A percentile compares a stretch with the other conserved stretches of the same genome.
Evolutionary conservation across 2,113 vertebrate species (phyloP).

Genomic region (Lampris incognitus): DNA sequence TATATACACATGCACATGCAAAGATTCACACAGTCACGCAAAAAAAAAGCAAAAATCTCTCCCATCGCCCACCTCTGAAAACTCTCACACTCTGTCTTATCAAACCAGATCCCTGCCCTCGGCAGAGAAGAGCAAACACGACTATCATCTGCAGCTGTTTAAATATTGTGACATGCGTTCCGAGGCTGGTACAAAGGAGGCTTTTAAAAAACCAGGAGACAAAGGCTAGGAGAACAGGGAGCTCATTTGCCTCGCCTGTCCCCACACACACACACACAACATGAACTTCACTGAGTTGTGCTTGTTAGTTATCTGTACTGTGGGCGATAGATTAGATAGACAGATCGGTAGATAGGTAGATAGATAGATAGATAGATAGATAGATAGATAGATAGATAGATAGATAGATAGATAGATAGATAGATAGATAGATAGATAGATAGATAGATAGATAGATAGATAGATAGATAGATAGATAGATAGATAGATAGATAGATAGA

Average conservation of each 20-base stretch:
- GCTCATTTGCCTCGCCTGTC: constrained; percentile 36
- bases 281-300: no score
- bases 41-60: background rate
- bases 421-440: no score
- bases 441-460: no score
- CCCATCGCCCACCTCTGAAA: constrained; percentile 12
- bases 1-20: background rate
- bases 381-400: no score
- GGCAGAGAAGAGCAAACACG: constrained; percentile 53
- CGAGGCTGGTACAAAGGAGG: constrained; percentile 75
- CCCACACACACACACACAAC: constrained; percentile 14
- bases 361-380: no score
- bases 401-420: no score
- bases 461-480: no score
- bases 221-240: constrained; percentile 67
- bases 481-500: no score
- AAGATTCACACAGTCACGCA: no score
- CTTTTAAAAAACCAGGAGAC: constrained; percentile 65
- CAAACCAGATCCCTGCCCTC: constrained; percentile 45
- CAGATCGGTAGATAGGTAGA: no score
- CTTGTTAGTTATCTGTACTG: no score
- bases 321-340: no score
- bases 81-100: constrained; percentile 54
- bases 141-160: constrained; percentile 78
- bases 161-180: constrained; percentile 85